Base-by-base conservation (phyloP, 2,888 invertebrate species). In the Cataglyphis cursor region DNA sequence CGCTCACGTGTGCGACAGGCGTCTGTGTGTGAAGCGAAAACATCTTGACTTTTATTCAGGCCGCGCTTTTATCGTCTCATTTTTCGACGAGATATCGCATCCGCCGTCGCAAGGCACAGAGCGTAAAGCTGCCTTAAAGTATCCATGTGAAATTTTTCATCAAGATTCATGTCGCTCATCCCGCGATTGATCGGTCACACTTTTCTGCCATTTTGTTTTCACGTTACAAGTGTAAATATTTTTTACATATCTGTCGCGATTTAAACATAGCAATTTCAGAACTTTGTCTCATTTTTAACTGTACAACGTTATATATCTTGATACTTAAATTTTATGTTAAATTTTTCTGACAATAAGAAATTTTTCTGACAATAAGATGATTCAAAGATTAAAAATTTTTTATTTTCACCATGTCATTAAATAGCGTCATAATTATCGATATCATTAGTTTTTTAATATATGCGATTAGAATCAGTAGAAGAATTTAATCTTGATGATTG, bases 1-100 rank as follows among this genome's bases (percentile, higher is more conserved):
- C 24, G 48, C 28, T 35, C 76, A 5, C 38, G 9, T 81, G 72
- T 66, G 72, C 80, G 64, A 51, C 41, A 28, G 18, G 59, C 35
- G 48, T 85, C 59, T 68, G 18, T 35, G 73, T 57, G 35, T 78
- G 51, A 83, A 72, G 44, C 70, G 62, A 61, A 62, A 82, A 57
- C 28, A 72, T 84, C 86, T 88, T 44, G 41, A 64, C 74, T 78
- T 70, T 65, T 54, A 82, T 82, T 72, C 59, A 51, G 31, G 38
- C 61, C 48, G 72, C 44, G 78, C 84, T 82, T 85, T 82, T 72
- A 59, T 66, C 61, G 78, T 84, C 80, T 82, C 73, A 81, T 84
- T 72, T 62, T 82, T 84, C 65, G 59, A 66, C 73, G 78, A 57
- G 57, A 78, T 41, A 68, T 70, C 57, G 8, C 41, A 68, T 57